Percentiles rank a stretch among this genome's conserved stretches.
phyloP scores from a whole-genome alignment of 2,888 invertebrate species.

The Geophilus truncorum region DNA sequence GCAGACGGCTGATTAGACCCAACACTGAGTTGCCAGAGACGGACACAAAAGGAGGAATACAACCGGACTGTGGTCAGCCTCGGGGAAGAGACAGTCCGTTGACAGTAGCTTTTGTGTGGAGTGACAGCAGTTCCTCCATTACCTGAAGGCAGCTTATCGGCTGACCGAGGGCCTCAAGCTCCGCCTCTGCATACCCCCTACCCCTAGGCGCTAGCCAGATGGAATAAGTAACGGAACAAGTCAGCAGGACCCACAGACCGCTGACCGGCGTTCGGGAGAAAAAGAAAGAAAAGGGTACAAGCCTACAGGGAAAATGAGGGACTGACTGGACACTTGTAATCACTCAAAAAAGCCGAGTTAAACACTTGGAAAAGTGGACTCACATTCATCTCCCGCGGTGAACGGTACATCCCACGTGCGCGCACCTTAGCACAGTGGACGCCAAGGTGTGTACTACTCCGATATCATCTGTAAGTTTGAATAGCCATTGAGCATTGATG shows the following conservation, averaged over 20 bases:
- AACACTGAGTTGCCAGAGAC: not conserved
- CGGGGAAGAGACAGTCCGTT: not conserved
- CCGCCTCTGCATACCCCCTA: not conserved
- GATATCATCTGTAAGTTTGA: not conserved
- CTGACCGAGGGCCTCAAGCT: not conserved
- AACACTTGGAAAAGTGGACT: not conserved
- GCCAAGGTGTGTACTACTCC: not conserved
- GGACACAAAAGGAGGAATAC: not conserved
- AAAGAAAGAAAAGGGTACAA: not conserved
- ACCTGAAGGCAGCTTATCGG: conserved; percentile 10
- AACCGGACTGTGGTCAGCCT: not conserved
- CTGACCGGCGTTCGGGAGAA: not conserved
- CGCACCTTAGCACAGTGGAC: not conserved
- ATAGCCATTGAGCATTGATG: not conserved
- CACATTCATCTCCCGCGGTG: not conserved
- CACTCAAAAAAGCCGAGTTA: not conserved
- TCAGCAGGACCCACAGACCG: not conserved
- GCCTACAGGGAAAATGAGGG: too few species aligned
- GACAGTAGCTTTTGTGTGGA: not conserved
- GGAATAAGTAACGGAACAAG: not conserved
- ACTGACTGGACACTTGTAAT: too few species aligned
- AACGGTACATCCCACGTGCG: not conserved
- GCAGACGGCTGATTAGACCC: not conserved
- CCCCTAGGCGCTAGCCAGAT: not conserved
- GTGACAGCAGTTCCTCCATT: conserved; percentile 5